A percentile compares a stretch with the other conserved stretches of the same genome.
Conservation (phyloP, 2,113 vertebrate species). For the Plectropomus leopardus region DNA sequence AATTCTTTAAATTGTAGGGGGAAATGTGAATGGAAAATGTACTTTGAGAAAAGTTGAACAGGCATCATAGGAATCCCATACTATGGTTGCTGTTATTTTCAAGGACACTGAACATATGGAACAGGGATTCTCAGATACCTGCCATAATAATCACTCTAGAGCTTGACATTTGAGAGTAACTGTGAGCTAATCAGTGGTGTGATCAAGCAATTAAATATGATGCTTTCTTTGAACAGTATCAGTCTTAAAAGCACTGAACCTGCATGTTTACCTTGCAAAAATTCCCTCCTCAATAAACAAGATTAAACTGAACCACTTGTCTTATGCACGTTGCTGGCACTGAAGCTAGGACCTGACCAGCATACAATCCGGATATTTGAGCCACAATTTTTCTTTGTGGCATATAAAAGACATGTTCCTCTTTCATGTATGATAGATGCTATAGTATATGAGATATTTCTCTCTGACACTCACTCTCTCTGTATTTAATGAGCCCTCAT, state of each 20-base stretch:
- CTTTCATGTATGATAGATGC: slow-evolving; percentile 45
- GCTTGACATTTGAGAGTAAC: not conserved
- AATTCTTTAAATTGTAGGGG: too few relatives aligned
- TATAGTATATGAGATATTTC: slow-evolving; percentile 20
- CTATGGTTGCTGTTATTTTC: not conserved
- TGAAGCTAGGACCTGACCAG: slow-evolving; percentile 18
- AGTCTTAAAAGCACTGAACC: slow-evolving; percentile 11
- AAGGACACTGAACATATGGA: not conserved
- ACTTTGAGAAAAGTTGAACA: too few relatives aligned
- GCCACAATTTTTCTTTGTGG: slow-evolving; percentile 29
- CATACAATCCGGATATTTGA: slow-evolving; percentile 32
- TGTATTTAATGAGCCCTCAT: slow-evolving; percentile 64
- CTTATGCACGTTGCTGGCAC: slow-evolving; percentile 10
- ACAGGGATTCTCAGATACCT: not conserved
- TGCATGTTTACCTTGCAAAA: slow-evolving; percentile 3
- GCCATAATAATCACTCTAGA: not conserved
- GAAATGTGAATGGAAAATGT: too few relatives aligned
- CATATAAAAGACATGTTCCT: slow-evolving; percentile 20
- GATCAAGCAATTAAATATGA: slow-evolving; percentile 2
- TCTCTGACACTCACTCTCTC: slow-evolving; percentile 11
- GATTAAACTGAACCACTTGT: slow-evolving; percentile 14
- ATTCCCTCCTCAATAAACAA: not conserved
- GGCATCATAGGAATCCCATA: too few relatives aligned
- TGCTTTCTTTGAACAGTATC: not conserved
- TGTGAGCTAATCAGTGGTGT: slow-evolving; percentile 11